These are phyloP conservation scores for Drosophila pseudoananassae DNA, from an alignment of 1,140 invertebrate species.

Conservation along the genomic window DNA sequence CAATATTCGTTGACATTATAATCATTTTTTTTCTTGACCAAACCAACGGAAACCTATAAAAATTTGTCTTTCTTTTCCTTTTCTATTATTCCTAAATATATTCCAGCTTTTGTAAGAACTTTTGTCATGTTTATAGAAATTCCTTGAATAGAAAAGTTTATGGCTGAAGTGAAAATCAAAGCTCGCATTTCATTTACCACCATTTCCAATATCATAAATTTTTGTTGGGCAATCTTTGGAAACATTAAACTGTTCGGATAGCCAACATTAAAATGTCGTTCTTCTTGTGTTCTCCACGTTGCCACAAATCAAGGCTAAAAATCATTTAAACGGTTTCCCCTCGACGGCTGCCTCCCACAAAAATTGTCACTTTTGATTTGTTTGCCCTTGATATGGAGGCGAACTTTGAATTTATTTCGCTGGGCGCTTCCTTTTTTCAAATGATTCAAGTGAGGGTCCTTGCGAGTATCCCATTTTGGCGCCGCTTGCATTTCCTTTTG, in stretches of 20 bases:
- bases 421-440: slow-evolving; percentile 34
- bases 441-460: slow-evolving; percentile 20
- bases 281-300: slow-evolving; percentile 23
- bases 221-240: slow-evolving; percentile 22
- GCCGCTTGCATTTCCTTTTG: slow-evolving; percentile 63
- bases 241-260: slow-evolving; percentile 29
- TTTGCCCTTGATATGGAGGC: slow-evolving; percentile 65
- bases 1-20: slow-evolving; percentile 1
- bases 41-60: slow-evolving; percentile 49
- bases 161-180: slow-evolving; percentile 25
- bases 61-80: slow-evolving; percentile 55
- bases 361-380: slow-evolving; percentile 80
- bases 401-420: slow-evolving; percentile 61
- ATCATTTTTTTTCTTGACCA: slow-evolving; percentile 6
- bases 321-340: slow-evolving; percentile 69
- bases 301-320: slow-evolving; percentile 65
- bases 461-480: slow-evolving; percentile 37
- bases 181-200: slow-evolving; percentile 12
- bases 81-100: slow-evolving; percentile 5
- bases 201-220: slow-evolving; percentile 30
- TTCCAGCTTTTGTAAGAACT: slow-evolving; percentile 23
- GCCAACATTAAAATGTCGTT: slow-evolving; percentile 29
- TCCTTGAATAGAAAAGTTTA: slow-evolving; percentile 10
- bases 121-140: slow-evolving; percentile 5
- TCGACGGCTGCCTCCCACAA: slow-evolving; percentile 8